phyloP scores from a whole-genome alignment of 2,113 vertebrate species.

The Sander lucioperca region DNA sequence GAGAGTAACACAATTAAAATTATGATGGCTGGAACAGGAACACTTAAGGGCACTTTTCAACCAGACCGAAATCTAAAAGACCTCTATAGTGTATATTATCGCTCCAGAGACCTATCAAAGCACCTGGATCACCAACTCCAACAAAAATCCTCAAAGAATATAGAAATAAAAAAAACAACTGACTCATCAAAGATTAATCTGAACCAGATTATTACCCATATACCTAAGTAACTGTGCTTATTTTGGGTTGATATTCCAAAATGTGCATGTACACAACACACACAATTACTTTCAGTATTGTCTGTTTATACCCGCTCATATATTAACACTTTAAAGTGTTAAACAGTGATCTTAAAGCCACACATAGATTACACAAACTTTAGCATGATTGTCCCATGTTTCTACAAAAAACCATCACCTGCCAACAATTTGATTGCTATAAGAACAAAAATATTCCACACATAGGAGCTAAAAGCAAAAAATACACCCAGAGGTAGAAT shows the following conservation, averaged over 20 bases:
- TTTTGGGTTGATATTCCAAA: not conserved
- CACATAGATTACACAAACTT: not conserved
- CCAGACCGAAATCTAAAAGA: slow-evolving; percentile 9
- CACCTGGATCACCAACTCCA: slow-evolving; percentile 6
- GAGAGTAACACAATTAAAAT: slow-evolving; percentile 11
- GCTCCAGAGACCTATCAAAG: slow-evolving; percentile 19
- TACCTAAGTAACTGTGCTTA: not conserved
- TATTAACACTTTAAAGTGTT: not conserved
- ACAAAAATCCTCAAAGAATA: slow-evolving; percentile 2
- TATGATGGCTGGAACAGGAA: slow-evolving; percentile 42
- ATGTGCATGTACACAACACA: not conserved
- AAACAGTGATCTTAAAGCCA: slow-evolving; percentile 1
- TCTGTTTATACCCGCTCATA: not conserved
- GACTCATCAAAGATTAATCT: not conserved
- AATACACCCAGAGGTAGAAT: slow-evolving; percentile 30
- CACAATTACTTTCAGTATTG: not conserved
- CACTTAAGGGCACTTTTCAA: slow-evolving; percentile 70
- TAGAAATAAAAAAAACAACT: not conserved
- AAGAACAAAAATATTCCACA: not conserved
- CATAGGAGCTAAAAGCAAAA: not conserved
- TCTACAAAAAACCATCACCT: slow-evolving; percentile 1
- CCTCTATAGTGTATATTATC: slow-evolving; percentile 3
- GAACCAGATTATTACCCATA: not conserved
- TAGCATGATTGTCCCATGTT: slow-evolving; percentile 34
- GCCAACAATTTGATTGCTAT: not conserved